phyloP scores from a whole-genome alignment of 2,797 vertebrate genomes.

The Mionectes olivaceus region DNA sequence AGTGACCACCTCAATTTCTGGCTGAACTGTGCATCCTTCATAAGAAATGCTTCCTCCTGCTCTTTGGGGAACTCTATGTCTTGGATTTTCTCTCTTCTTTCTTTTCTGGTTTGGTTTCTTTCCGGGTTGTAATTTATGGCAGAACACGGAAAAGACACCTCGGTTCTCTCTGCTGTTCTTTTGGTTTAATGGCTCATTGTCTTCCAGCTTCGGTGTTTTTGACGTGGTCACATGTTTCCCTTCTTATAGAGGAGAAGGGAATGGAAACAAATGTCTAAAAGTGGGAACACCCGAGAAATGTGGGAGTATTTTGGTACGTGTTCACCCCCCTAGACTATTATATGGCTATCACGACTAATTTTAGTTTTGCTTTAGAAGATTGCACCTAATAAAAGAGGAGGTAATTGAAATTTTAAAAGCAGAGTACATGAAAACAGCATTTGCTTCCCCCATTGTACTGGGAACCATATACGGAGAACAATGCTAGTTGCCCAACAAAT shows the following conservation, averaged over 20 bases:
- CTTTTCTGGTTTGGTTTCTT: not conserved
- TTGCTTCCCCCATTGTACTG: accelerated
- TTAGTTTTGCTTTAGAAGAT: not conserved
- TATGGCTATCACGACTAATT: not conserved
- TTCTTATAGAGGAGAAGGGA: accelerated
- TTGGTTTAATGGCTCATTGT: not conserved
- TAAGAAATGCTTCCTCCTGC: not conserved
- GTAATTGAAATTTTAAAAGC: not conserved
- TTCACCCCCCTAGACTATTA: not conserved
- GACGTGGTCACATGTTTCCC: not conserved
- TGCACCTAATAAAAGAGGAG: not conserved
- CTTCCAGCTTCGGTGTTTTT: not conserved
- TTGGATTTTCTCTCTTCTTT: not conserved
- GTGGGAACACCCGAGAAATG: no score
- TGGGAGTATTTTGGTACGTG: accelerated
- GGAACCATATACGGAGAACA: not conserved
- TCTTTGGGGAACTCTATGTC: not conserved
- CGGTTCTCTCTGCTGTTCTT: not conserved
- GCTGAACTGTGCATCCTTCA: not conserved
- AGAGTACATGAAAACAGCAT: not conserved
- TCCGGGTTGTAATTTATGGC: not conserved
- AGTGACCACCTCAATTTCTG: not conserved
- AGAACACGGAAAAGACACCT: not conserved
- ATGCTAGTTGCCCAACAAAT: not conserved
- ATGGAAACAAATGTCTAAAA: not conserved